Conservation (phyloP, 92 coral and sea anemone genomes). For the Paramuricea clavata region DNA sequence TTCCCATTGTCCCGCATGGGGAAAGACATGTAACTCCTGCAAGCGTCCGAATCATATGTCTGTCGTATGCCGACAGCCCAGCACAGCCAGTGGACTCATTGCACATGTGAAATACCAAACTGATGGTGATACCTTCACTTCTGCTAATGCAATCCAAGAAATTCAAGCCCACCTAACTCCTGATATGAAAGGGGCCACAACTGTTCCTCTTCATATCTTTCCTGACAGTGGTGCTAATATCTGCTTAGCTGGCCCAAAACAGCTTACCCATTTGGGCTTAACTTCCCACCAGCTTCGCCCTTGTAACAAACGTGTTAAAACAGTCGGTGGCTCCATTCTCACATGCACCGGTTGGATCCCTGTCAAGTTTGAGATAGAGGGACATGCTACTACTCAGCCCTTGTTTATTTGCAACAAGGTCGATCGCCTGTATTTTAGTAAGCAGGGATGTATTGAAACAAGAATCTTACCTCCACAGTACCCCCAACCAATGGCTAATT, state of each 20-base stretch:
- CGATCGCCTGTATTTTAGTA: conserved; percentile 26
- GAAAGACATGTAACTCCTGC: conserved; percentile 13
- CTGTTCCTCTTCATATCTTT: conserved; percentile 20
- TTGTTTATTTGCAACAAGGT: conserved; percentile 23
- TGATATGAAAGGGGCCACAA: conserved; percentile 26
- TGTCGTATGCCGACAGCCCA: conserved; percentile 21
- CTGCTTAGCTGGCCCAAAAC: conserved; percentile 21
- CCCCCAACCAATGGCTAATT: conserved; percentile 30
- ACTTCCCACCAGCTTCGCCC: conserved; percentile 19
- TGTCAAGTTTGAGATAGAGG: conserved; percentile 27
- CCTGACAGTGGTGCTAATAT: conserved; percentile 42
- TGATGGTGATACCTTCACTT: background rate
- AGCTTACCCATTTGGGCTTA: conserved; percentile 21
- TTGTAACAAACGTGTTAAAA: conserved; percentile 15
- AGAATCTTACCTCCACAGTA: background rate
- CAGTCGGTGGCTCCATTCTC: conserved; percentile 29
- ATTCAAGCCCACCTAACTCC: conserved; percentile 4
- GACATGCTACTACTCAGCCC: conserved; percentile 23
- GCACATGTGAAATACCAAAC: conserved; percentile 18
- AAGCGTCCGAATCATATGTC: conserved; percentile 5
- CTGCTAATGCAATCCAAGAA: conserved; percentile 16
- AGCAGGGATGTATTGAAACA: conserved; percentile 21
- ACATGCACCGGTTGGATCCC: conserved; percentile 37
- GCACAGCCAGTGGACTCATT: conserved; percentile 24
- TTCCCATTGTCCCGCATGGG: conserved; percentile 39